These are phyloP conservation scores for Thamnaconus septentrionalis DNA, from an alignment of 2,113 vertebrate genomes.

Conservation along the genomic window DNA sequence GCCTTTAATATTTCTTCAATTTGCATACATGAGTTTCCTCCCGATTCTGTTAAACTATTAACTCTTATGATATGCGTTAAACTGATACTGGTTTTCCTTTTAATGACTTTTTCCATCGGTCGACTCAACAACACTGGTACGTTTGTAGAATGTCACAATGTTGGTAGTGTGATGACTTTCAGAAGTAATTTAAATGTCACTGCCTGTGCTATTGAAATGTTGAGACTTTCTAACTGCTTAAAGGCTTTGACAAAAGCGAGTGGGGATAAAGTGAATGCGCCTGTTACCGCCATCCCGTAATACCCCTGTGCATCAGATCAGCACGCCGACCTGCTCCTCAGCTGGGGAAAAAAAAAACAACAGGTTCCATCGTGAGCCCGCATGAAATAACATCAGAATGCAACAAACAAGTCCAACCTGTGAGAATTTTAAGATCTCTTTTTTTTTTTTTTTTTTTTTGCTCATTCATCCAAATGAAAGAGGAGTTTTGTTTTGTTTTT, in stretches of 20 bases:
- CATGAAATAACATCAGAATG: slow-evolving; percentile 15
- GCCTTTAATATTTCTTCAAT: too few relatives aligned
- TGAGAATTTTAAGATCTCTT: neutral
- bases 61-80: too few relatives aligned
- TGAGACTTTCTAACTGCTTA: slow-evolving; percentile 59
- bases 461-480: slow-evolving; percentile 67
- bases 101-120: neutral
- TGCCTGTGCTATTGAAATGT: slow-evolving; percentile 59
- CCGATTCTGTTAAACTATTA: too few relatives aligned
- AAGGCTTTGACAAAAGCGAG: slow-evolving; percentile 93
- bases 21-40: too few relatives aligned
- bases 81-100: neutral
- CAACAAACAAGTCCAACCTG: slow-evolving; percentile 44
- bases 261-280: slow-evolving; percentile 21
- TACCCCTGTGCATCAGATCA: too few relatives aligned
- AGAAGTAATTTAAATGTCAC: slow-evolving; percentile 47
- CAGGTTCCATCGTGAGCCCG: neutral
- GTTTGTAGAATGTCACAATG: slow-evolving; percentile 68
- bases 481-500: slow-evolving; percentile 27
- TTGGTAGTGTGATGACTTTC: slow-evolving; percentile 39
- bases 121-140: slow-evolving; percentile 52
- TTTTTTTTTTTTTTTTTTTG: slow-evolving; percentile 49
- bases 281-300: neutral
- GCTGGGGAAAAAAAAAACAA: neutral
- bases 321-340: neutral